A percentile compares a stretch with the other conserved stretches of the same genome.
Evolutionary conservation across 2,797 vertebrate species (phyloP).

Genomic region (Leontocebus nigricollis): DNA sequence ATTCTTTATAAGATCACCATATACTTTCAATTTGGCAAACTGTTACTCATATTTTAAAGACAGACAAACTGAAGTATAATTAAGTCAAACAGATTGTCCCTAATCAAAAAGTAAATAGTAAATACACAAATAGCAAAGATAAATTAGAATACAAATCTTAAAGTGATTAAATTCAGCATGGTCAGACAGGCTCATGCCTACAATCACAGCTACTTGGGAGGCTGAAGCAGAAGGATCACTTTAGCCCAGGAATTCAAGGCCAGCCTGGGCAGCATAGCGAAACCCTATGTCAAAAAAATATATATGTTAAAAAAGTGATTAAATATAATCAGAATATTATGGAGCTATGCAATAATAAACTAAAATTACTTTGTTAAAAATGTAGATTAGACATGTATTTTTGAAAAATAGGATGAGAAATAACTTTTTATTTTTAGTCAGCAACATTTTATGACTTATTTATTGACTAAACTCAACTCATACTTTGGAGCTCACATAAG

Average conservation of each 20-base stretch:
- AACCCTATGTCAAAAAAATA: neutral
- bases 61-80: neutral
- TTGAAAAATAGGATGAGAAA: neutral
- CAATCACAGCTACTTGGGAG: neutral
- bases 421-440: slow-evolving; percentile 5
- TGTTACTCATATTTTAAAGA: slow-evolving; percentile 15
- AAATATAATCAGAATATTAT: neutral
- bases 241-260: neutral
- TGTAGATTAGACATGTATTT: neutral
- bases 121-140: neutral
- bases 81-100: neutral
- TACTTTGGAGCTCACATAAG: neutral
- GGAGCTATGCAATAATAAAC: neutral
- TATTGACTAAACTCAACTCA: slow-evolving; percentile 8
- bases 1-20: neutral
- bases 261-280: neutral
- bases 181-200: neutral
- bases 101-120: slow-evolving; percentile 2
- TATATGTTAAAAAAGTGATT: neutral
- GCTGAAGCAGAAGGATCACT: neutral
- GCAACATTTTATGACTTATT: slow-evolving; percentile 28
- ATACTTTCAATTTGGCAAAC: neutral
- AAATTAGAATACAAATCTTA: neutral
- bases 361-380: neutral
- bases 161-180: neutral